A percentile compares a stretch with the other conserved stretches of the same genome.
These are phyloP conservation scores for Probosciger aterrimus DNA, from an alignment of 2,113 vertebrate genomes.

Conservation along the genomic window DNA sequence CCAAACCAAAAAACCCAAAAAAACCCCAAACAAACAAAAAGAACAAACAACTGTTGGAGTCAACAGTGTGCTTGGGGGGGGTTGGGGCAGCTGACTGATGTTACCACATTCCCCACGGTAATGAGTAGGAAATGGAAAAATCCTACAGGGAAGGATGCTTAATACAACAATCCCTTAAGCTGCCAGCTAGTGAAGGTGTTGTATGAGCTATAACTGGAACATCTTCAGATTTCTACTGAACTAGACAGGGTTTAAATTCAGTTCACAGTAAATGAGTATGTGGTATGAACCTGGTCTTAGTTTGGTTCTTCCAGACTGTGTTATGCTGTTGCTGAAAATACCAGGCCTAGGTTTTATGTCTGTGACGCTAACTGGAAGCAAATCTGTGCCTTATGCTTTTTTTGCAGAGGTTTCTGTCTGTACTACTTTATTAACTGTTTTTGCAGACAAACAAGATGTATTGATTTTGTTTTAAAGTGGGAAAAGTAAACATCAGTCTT, in stretches of 20 bases:
- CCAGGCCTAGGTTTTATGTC: neutral
- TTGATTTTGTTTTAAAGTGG: neutral
- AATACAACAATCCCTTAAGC: neutral
- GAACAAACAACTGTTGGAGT: neutral
- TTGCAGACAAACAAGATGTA: neutral
- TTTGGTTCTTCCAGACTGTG: neutral
- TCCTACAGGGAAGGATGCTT: neutral
- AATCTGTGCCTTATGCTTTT: neutral
- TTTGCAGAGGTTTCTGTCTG: neutral
- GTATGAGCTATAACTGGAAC: neutral
- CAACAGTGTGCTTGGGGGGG: neutral
- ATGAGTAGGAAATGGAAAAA: neutral
- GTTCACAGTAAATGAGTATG: neutral
- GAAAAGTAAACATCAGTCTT: accelerated
- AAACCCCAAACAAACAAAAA: neutral
- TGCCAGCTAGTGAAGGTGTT: neutral
- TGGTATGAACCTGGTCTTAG: neutral
- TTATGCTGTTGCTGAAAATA: neutral
- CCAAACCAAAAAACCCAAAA: neutral
- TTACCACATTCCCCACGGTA: neutral
- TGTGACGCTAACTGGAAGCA: neutral
- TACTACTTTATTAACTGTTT: neutral
- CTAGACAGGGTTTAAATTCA: neutral
- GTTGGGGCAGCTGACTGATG: neutral
- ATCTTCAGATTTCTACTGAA: neutral